Base-by-base conservation (phyloP, 2,888 invertebrate genomes). In the Pollenia griseotomentosa region DNA sequence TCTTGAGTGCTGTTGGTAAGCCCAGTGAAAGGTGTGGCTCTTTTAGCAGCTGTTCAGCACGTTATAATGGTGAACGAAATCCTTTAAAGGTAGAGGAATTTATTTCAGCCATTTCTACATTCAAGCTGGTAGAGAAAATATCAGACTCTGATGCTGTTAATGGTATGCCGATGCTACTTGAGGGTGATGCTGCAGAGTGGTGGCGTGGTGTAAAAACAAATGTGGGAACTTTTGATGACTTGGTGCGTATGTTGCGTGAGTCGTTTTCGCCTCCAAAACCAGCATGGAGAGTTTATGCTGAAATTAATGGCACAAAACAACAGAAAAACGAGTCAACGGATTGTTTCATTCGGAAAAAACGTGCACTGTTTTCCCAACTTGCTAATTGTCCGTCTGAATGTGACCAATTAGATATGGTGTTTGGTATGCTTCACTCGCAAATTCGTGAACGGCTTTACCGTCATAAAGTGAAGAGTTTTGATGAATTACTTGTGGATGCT, bases 251-350 rank as follows among this genome's bases (percentile, higher is more conserved):
- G n/a, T n/a, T n/a, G 16, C 78, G 88, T 8, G 61, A 79, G 46
- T 74, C 82, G 16, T 88, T 88, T 82, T 74, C 85, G n/a, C 83
- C 88, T 16, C 82, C 85, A 11, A 83, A 87, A 74, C 85, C 88
- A 51, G 83, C 85, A 51, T 88, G 87, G 85, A 70, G 86, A 8
- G 74, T 89, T 23, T 88, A 87, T 74, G 61, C 57, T 2, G 88
- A 88, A 61, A 81, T 88, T 51, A 82, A 82, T 16, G 53, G 78
- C 71, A 3, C 40, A 53, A 6, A 85, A 85, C 68, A 11, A 19
- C 12, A 74, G 66, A 3, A 74, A 86, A 44, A 82, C 1, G 19
- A n/a, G n/a, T n/a, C n/a, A n/a, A n/a, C n/a, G n/a, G n/a, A n/a
- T n/a, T n/a, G n/a, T n/a, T n/a, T n/a, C n/a, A n/a, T n/a, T n/a